A percentile compares a stretch with the other conserved stretches of the same genome.
Conservation (phyloP, 2,113 vertebrate genomes). For the Embiotoca jacksoni region DNA sequence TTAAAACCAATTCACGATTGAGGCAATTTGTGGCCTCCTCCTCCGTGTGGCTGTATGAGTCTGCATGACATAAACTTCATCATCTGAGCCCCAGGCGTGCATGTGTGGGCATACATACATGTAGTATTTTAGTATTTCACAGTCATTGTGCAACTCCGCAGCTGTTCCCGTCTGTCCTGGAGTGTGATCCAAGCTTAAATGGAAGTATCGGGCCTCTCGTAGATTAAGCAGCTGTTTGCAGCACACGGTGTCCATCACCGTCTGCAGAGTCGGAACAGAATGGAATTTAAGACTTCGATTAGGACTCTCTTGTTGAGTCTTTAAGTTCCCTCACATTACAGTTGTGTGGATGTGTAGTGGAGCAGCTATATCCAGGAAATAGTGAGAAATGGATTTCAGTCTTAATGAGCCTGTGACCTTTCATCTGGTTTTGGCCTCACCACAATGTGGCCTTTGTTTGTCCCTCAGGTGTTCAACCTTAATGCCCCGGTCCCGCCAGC, state of each 20-base stretch:
- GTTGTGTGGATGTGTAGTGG: slow-evolving; percentile 28
- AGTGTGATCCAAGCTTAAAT: slow-evolving; percentile 5
- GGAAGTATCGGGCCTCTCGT: not conserved
- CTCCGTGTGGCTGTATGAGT: not conserved
- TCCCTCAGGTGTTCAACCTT: slow-evolving; percentile 95
- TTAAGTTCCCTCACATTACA: slow-evolving; percentile 22
- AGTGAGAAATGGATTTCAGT: slow-evolving; percentile 30
- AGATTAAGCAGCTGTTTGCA: slow-evolving; percentile 16
- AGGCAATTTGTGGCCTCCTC: not conserved
- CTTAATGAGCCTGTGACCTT: slow-evolving; percentile 52
- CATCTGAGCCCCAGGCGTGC: not conserved
- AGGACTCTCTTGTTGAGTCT: not conserved
- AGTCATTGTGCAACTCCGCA: not conserved
- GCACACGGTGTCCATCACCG: not conserved
- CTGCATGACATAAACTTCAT: no score
- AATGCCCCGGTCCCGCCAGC: slow-evolving; percentile 97
- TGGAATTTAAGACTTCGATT: not conserved
- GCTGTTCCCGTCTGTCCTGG: slow-evolving; percentile 9
- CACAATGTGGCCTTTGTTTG: slow-evolving; percentile 58
- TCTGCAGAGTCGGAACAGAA: slow-evolving; percentile 6
- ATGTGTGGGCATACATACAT: not conserved
- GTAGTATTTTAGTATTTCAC: not conserved
- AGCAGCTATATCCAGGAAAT: slow-evolving; percentile 36
- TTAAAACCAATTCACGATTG: not conserved
- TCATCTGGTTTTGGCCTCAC: slow-evolving; percentile 57